Evolutionary conservation across 1,140 invertebrate genomes (phyloP).

Genomic region (Drosophila littoralis): DNA sequence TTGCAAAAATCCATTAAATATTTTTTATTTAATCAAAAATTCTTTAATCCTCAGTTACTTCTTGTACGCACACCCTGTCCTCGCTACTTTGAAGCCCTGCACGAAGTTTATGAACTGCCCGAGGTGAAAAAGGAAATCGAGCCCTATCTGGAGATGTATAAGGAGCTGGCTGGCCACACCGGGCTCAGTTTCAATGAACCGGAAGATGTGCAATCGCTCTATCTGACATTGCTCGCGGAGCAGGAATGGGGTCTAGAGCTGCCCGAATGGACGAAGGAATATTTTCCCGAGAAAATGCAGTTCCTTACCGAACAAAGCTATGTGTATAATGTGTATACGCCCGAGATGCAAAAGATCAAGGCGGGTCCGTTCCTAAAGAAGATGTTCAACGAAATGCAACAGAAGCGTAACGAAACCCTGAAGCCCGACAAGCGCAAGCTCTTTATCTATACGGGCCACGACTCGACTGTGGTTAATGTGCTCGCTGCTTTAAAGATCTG

Average conservation of each 20-base stretch:
- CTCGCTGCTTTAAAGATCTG: constrained; percentile 89
- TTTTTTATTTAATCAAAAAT: too few relatives aligned
- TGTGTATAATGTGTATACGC: constrained; percentile 87
- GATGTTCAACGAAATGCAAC: constrained; percentile 87
- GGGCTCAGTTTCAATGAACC: constrained; percentile 86
- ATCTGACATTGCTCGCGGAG: constrained; percentile 88
- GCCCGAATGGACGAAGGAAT: constrained; percentile 87
- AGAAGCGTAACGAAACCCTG: constrained; percentile 85
- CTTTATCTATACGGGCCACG: constrained; percentile 90
- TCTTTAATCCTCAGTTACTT: constrained; percentile 84
- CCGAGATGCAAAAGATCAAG: constrained; percentile 87
- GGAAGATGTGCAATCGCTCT: constrained; percentile 88
- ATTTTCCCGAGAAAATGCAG: constrained; percentile 87
- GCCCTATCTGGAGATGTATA: constrained; percentile 85
- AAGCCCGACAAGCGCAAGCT: constrained; percentile 86
- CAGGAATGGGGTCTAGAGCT: constrained; percentile 86
- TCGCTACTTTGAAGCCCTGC: constrained; percentile 86
- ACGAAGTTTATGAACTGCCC: constrained; percentile 84
- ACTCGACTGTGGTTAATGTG: constrained; percentile 90
- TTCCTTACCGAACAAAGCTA: constrained; percentile 86
- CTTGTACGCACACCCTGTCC: constrained; percentile 87
- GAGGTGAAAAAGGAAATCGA: constrained; percentile 85
- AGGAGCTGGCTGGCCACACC: constrained; percentile 85
- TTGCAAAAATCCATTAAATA: too few relatives aligned
- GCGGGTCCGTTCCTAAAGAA: constrained; percentile 88